Base-by-base conservation (phyloP, 2,113 vertebrate species). In the Tiliqua scincoides region DNA sequence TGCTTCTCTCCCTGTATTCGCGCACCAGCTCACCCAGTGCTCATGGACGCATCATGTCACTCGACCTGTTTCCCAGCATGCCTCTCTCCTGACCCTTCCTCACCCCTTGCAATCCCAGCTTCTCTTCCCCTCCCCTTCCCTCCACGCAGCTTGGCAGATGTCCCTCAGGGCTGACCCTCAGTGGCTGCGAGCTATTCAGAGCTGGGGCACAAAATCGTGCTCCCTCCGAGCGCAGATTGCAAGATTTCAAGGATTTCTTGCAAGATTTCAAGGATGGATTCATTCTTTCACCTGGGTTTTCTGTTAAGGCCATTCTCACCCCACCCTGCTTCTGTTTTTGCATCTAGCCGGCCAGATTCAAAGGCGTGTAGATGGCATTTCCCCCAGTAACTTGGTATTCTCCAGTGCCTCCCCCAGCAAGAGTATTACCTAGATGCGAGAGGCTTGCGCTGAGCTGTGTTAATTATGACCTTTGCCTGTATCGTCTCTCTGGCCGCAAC, bases 381-480 rank as follows among this genome's bases (percentile, higher is more conserved):
- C 11, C 52, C 54, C 70, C 61, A 3, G 8, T 10, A 35, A 6
- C 30, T 35, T 27, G 20, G 59, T 40, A 52, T 59, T 27, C 65
- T 25, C 6, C 10, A 27, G 12, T 14, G 4, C 0, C 14, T 76
- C 52, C 32, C 9, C 84, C 18, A 21, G 43, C 25, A n/a, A n/a
- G 67, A 70, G 30, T 40, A 25, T 59, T 59, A n/a, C 27, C 84
- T 40, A 9, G 37, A 59, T 12, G 52, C 21, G 48, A 2, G 52
- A 20, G 9, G 9, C 35, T 40, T n/a, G 63, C 48, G n/a, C 7
- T 23, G 65, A 17, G 52, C 52, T 10, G 65, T 37, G 65, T 25
- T n/a, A 57, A 78, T 78, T 35, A 48, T 85, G 75, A 78, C 84
- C 75, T 79, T 70, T 78, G 63, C 65, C 37, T 76, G 40, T 14